Conservation (phyloP, 2,113 vertebrate genomes). For the Phylloscopus trochilus region DNA sequence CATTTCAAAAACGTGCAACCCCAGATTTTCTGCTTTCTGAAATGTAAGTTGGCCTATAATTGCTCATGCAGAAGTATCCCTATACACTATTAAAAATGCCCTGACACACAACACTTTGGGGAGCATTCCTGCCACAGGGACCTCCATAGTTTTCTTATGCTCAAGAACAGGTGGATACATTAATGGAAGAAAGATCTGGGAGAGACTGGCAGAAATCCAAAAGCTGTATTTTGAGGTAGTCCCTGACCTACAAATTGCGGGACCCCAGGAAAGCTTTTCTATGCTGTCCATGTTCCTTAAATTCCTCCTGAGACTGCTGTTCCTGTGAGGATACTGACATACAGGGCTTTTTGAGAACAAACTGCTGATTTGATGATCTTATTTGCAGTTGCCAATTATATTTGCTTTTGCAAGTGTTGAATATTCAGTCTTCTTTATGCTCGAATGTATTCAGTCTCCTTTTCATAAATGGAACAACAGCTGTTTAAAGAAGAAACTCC, state of each 20-base stretch:
- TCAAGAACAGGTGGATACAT: background rate
- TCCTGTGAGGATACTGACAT: background rate
- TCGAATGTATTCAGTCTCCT: background rate
- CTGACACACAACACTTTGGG: background rate
- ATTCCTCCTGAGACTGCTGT: background rate
- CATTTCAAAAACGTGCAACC: accelerated
- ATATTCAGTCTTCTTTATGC: background rate
- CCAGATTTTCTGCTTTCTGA: background rate
- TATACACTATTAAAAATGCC: background rate
- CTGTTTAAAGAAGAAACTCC: background rate
- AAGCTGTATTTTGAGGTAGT: background rate
- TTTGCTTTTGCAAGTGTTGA: background rate
- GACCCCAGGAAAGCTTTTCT: background rate
- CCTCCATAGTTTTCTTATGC: background rate
- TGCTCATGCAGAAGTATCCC: background rate
- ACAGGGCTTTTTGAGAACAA: accelerated
- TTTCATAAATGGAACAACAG: background rate
- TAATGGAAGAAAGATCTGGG: background rate
- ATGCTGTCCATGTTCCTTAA: background rate
- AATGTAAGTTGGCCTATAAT: background rate
- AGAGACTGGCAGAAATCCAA: background rate
- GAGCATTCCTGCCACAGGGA: background rate
- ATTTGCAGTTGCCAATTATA: background rate
- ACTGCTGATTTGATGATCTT: background rate
- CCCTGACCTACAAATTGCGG: background rate